A percentile compares a stretch with the other conserved stretches of the same genome.
Evolutionary conservation across 2,888 invertebrate species (phyloP).

Genomic region (Hemaris fuciformis): DNA sequence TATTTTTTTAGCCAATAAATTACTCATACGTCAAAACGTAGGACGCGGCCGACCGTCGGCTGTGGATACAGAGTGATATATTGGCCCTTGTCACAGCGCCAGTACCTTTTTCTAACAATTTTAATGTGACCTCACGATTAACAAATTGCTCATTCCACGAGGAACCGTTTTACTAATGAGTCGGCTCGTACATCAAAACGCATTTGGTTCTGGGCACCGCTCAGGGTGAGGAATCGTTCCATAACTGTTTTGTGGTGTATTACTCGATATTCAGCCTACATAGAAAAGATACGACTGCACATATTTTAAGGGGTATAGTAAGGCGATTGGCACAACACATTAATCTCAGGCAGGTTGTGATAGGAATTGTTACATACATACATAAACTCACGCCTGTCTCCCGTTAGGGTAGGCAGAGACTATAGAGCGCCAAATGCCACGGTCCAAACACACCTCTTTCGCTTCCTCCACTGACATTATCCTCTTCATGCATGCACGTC

Average conservation of each 20-base stretch:
- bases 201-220: neutral
- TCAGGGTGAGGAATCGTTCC: neutral
- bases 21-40: conserved; percentile 79
- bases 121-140: conserved; percentile 60
- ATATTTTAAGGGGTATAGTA: too few species aligned
- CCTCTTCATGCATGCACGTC: too few species aligned
- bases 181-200: conserved; percentile 9
- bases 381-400: too few species aligned
- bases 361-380: too few species aligned
- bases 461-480: too few species aligned
- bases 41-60: conserved; percentile 48
- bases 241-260: too few species aligned
- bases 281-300: too few species aligned
- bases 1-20: conserved; percentile 80
- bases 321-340: neutral
- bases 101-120: conserved; percentile 64
- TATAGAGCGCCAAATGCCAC: too few species aligned
- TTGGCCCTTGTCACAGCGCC: conserved; percentile 73
- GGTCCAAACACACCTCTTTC: too few species aligned
- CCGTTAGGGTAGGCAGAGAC: too few species aligned
- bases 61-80: conserved; percentile 71
- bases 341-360: neutral
- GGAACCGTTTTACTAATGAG: conserved; percentile 58
- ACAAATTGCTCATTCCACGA: conserved; percentile 60
- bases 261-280: too few species aligned